These are phyloP conservation scores for Trinectes maculatus DNA, from an alignment of 2,113 vertebrate species.

Conservation along the genomic window DNA sequence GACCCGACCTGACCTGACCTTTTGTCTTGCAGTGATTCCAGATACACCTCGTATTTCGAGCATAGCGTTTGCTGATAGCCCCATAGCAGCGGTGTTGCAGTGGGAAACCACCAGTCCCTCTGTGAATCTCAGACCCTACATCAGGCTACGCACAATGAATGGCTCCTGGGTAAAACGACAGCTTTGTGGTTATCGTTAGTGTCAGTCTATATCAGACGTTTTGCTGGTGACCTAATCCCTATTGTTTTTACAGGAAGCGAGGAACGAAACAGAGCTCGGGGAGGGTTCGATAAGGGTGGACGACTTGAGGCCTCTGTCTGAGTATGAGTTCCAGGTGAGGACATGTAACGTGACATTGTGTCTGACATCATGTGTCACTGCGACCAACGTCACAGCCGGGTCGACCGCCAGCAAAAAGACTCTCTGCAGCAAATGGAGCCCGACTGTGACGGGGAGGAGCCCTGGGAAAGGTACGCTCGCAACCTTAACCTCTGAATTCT, in stretches of 20 bases:
- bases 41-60: slow-evolving; percentile 65
- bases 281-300: slow-evolving; percentile 44
- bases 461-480: slow-evolving; percentile 73
- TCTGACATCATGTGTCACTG: background rate
- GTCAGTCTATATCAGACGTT: background rate
- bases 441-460: slow-evolving; percentile 42
- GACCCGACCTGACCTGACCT: background rate
- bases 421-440: slow-evolving; percentile 80
- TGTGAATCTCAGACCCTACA: slow-evolving; percentile 2
- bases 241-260: slow-evolving; percentile 49
- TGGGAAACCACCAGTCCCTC: slow-evolving; percentile 65
- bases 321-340: slow-evolving; percentile 76
- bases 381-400: background rate
- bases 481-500: background rate
- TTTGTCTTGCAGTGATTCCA: slow-evolving; percentile 72
- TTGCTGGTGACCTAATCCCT: background rate
- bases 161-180: slow-evolving; percentile 68
- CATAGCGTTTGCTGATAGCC: slow-evolving; percentile 57
- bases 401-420: background rate
- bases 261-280: slow-evolving; percentile 22
- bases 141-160: slow-evolving; percentile 51
- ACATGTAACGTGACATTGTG: slow-evolving; percentile 47
- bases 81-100: slow-evolving; percentile 47
- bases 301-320: slow-evolving; percentile 60
- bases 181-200: background rate